Evolutionary conservation across 2,113 vertebrate genomes (phyloP), one percentile per base, ranked within the genome.

Genomic region (Corythaeola cristata): DNA sequence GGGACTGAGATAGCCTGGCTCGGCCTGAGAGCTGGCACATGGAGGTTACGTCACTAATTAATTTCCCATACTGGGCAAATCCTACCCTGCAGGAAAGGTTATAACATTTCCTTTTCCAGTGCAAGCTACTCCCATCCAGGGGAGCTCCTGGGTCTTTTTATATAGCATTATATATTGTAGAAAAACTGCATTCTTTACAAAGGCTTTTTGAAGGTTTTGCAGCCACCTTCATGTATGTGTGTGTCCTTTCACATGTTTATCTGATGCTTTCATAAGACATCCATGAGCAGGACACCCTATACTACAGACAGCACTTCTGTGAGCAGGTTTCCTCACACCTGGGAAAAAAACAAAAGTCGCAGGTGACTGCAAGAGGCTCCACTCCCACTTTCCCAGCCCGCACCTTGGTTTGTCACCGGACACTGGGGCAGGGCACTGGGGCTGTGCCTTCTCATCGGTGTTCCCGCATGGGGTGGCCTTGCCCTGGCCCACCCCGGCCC

Each of bases 261-360:
- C 28, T 8, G 47, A 11, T 21, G 52, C 19, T 71, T 53, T 35
- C 24, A 4, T 4, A 28, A 58, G 52, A 18, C 11, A 7, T 5
- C 35, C 13, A 1, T 3, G 59, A 45, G 49, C 66, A n/a, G 58
- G 56, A 45, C n/a, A 44, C 41, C 41, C 41, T 8, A 15, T 17
- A 6, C 39, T 8, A 3, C 2, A 6, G 0, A 1, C 68, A 20
- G 52, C 0, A 15, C 17, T 47, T 30, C 78, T 15, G 30, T 3
- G 41, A 32, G 33, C 2, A 13, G 11, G 7, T 17, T 32, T 64
- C 75, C 41, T 30, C 52, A 3, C 28, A 64, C 15, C 12, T 44
- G 41, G 41, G 13, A 44, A 44, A 44, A 44, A 44, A 44, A 39
- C 50, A 39, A n/a, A 75, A 8, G 1, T 2, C 66, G 9, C 49